Evolutionary conservation across 1,140 invertebrate species (phyloP), one percentile per base, ranked within the genome.

Genomic region (Lepidurus packardi): DNA sequence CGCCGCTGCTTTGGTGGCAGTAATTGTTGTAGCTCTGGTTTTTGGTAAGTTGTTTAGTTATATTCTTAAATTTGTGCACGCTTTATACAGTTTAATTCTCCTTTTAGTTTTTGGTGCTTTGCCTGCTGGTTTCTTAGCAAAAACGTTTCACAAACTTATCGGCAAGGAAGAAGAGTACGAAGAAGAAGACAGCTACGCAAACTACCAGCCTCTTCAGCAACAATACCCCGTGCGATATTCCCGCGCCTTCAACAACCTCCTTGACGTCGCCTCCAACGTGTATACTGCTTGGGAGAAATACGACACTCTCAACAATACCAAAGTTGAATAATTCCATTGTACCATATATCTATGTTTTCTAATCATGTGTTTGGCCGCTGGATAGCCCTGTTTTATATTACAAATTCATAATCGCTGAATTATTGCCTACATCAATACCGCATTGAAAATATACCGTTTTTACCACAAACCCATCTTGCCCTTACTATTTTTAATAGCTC

Each of bases 261-360:
- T 65, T 21, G 53, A 65, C 53, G 53, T 65, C 21, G 53, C 53
- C 21, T 65, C 53, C 9, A 21, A 65, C 13, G 53, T 65, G 16
- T 65, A 65, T 9, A 65, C 53, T 21, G 53, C 53, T n/a, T 65
- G 53, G 53, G 53, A 65, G n/a, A 65, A 65, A 65, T 65, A 65
- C 53, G 53, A 65, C 53, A 16, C 53, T 13, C 53, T 65, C 53
- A 65, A 65, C 53, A n/a, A 65, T 7, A 6, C 9, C 53, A 65
- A 65, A 65, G 7, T 9, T 16, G 53, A 65, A 65, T 65, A 65
- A 65, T 13, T 65, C 53, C 53, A 65, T 9, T 13, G 3, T 34
- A 34, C 4, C 34, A 34, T 34, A 34, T 34, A 34, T 34, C 34
- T 34, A 34, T 34, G 34, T 34, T 34, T 34, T 34, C 4, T 34